Evolutionary conservation across 2,888 invertebrate genomes (phyloP).

Genomic region (Tipula confusa): DNA sequence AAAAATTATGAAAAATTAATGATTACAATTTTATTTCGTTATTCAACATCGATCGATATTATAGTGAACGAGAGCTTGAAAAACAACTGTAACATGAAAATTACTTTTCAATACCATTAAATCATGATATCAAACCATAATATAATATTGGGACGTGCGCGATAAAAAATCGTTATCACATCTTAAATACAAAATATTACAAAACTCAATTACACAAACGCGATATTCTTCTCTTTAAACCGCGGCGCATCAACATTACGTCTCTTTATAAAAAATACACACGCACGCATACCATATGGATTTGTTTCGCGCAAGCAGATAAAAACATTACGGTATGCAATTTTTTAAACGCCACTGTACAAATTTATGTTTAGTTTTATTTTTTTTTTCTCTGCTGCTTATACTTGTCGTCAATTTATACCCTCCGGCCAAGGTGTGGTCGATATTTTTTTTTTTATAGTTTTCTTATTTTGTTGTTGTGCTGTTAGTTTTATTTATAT

Average conservation of each 20-base stretch:
- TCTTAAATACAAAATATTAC: neutral
- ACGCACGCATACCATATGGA: neutral
- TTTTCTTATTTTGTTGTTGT: neutral
- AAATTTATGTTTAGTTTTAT: no score
- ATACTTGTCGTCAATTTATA: conserved; percentile 14
- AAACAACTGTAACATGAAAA: conserved; percentile 3
- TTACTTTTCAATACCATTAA: conserved; percentile 25
- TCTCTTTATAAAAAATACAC: neutral
- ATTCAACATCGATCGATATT: neutral
- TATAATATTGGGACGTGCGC: neutral
- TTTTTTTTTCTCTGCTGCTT: neutral
- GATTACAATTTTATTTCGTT: neutral
- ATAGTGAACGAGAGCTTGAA: neutral
- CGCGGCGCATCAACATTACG: neutral
- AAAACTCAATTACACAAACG: neutral
- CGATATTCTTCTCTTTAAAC: no score
- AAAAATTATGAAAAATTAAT: neutral
- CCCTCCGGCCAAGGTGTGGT: conserved; percentile 25
- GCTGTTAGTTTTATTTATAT: neutral
- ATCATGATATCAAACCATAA: neutral
- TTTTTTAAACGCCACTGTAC: conserved; percentile 7
- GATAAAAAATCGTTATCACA: neutral
- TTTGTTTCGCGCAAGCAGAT: neutral
- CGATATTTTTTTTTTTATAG: neutral
- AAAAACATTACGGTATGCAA: neutral